Evolutionary conservation across 1,140 invertebrate genomes (phyloP).

Genomic region (Ceratosolen fusciceps): DNA sequence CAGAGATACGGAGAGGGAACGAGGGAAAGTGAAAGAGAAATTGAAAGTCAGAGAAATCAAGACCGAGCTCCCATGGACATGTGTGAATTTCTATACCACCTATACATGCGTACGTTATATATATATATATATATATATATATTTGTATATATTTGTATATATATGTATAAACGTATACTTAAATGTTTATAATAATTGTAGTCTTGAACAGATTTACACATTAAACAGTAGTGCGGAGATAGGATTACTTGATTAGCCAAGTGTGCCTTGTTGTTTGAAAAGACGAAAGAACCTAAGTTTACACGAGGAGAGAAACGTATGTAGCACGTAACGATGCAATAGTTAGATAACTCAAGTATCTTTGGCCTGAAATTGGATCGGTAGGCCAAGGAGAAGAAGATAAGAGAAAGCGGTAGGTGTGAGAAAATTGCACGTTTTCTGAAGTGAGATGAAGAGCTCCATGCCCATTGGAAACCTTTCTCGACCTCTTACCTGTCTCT

Average conservation of each 20-base stretch:
- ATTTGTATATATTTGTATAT: too few relatives aligned
- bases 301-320: not conserved
- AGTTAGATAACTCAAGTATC: not conserved
- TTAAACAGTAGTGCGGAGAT: too few relatives aligned
- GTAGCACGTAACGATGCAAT: not conserved
- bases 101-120: too few relatives aligned
- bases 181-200: too few relatives aligned
- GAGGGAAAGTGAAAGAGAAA: not conserved
- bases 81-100: too few relatives aligned
- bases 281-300: not conserved
- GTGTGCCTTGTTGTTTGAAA: not conserved
- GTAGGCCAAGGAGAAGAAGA: slow-evolving; percentile 51
- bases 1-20: not conserved
- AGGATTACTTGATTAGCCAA: too few relatives aligned
- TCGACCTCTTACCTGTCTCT: slow-evolving; percentile 10
- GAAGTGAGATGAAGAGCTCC: slow-evolving; percentile 21
- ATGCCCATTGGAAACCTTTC: slow-evolving; percentile 5
- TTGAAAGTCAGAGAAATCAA: not conserved
- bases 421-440: slow-evolving; percentile 46
- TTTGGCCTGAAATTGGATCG: slow-evolving; percentile 60
- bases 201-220: too few relatives aligned
- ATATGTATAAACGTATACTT: too few relatives aligned
- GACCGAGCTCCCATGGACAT: too few relatives aligned
- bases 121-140: too few relatives aligned
- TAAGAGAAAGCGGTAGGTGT: slow-evolving; percentile 50